phyloP scores from a whole-genome alignment of 2,888 invertebrate genomes.

The Eristalis arbustorum region DNA sequence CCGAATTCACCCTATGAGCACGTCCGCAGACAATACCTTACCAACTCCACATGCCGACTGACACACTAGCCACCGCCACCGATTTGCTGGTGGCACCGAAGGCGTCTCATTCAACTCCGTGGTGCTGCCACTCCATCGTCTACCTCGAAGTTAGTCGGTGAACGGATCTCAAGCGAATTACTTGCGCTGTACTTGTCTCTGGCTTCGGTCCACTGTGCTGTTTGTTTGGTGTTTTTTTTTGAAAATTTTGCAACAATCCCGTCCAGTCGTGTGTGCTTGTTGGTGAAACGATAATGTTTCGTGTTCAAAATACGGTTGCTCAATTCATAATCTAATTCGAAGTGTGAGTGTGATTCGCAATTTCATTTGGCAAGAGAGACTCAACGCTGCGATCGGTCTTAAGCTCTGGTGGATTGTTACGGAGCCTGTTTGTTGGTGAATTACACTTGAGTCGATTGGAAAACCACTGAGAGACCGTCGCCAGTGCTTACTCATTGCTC shows the following conservation, averaged over 20 bases:
- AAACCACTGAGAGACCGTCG: neutral
- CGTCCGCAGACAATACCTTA: constrained; percentile 14
- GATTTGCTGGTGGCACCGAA: neutral
- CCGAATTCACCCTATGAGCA: constrained; percentile 31
- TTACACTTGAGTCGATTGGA: constrained; percentile 8
- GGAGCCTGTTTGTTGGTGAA: constrained; percentile 1
- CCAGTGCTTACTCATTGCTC: neutral
- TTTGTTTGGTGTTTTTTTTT: neutral
- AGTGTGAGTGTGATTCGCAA: neutral
- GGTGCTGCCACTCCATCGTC: constrained; percentile 43
- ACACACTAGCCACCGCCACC: neutral
- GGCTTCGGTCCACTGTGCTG: constrained; percentile 3
- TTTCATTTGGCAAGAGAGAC: neutral
- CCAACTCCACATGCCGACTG: constrained; percentile 11
- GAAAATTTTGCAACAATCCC: constrained; percentile 17
- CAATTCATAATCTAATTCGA: neutral
- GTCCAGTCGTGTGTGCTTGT: neutral
- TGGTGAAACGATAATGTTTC: neutral
- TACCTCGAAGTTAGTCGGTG: constrained; percentile 60
- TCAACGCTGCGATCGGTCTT: neutral
- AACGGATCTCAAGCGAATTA: constrained; percentile 63
- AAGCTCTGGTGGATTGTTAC: neutral
- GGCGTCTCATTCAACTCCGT: constrained; percentile 37
- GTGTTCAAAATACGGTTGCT: neutral
- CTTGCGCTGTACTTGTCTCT: constrained; percentile 13